These are phyloP conservation scores for Hirtodrosophila cameraria DNA, from an alignment of 2,888 invertebrate genomes.

Conservation along the genomic window DNA sequence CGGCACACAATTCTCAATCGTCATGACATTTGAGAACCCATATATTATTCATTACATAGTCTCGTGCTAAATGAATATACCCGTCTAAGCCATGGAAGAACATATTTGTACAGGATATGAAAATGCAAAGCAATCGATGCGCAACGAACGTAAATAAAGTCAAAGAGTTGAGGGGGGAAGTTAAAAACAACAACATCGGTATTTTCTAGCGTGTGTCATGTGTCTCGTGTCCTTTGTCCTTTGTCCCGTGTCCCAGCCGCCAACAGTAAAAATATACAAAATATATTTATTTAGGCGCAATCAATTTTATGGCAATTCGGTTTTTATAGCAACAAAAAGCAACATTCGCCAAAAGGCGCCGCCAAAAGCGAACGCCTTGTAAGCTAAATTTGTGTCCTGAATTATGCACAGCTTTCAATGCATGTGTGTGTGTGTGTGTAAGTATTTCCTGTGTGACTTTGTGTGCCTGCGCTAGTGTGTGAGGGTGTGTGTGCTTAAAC, in stretches of 20 bases:
- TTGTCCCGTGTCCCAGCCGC: slow-evolving; percentile 1
- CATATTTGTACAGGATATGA: slow-evolving; percentile 12
- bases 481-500: slow-evolving; percentile 52
- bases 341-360: slow-evolving; percentile 16
- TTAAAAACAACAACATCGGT: slow-evolving; percentile 7
- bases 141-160: slow-evolving; percentile 42
- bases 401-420: slow-evolving; percentile 58
- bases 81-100: background rate
- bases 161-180: slow-evolving; percentile 39
- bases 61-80: background rate
- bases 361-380: slow-evolving; percentile 4
- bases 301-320: slow-evolving; percentile 75
- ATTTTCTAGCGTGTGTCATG: too few species aligned
- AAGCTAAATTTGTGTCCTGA: slow-evolving; percentile 51
- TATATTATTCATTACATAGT: background rate
- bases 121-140: slow-evolving; percentile 41
- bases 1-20: too few species aligned
- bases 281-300: slow-evolving; percentile 76
- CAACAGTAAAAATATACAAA: slow-evolving; percentile 43
- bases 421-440: slow-evolving; percentile 23
- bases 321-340: slow-evolving; percentile 54
- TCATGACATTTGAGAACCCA: too few species aligned
- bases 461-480: slow-evolving; percentile 7
- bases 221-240: too few species aligned
- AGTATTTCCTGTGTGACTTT: slow-evolving; percentile 22